phyloP scores from a whole-genome alignment of 2,797 vertebrate species.

The Rhynchonycteris naso region DNA sequence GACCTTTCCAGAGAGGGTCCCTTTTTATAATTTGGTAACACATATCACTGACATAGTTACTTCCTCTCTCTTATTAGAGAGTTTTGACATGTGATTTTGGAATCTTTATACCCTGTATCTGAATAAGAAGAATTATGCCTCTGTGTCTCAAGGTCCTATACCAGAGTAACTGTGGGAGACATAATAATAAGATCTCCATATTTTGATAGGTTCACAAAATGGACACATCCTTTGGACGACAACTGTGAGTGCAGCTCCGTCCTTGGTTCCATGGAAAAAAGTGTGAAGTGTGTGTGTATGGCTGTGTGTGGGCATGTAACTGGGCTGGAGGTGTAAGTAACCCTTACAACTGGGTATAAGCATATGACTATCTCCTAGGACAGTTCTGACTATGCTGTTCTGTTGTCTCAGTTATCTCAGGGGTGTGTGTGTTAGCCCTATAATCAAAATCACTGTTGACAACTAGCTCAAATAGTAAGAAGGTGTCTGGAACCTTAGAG shows the following conservation, averaged over 20 bases:
- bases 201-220: not conserved
- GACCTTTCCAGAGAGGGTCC: not conserved
- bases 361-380: not conserved
- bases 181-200: not conserved
- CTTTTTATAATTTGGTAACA: slow-evolving; percentile 3
- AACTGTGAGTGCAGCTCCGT: not conserved
- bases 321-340: not conserved
- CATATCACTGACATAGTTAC: not conserved
- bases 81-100: not conserved
- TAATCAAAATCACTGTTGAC: slow-evolving; percentile 47
- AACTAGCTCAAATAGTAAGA: slow-evolving; percentile 2
- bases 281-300: not conserved
- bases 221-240: not conserved
- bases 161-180: not conserved
- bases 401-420: not conserved
- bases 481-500: not conserved
- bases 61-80: not conserved
- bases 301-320: not conserved
- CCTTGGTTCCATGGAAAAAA: not conserved
- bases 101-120: not conserved
- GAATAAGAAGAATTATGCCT: not conserved
- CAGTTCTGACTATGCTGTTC: not conserved
- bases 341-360: not conserved
- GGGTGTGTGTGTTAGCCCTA: not conserved
- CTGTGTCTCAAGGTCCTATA: not conserved